phyloP scores from a whole-genome alignment of 2,113 vertebrate genomes.

The Canis aureus region DNA sequence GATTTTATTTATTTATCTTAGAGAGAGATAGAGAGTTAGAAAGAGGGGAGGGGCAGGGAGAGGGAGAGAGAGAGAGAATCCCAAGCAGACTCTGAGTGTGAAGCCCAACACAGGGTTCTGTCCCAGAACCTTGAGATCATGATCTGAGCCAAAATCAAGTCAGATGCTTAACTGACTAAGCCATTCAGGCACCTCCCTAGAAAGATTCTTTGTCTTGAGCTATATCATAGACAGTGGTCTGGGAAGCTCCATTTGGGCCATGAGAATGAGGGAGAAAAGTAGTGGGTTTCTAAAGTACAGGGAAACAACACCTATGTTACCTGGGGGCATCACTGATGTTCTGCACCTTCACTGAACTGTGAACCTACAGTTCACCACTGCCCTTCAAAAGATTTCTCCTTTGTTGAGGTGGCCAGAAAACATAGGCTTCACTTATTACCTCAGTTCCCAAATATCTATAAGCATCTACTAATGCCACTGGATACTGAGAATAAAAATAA shows the following conservation, averaged over 20 bases:
- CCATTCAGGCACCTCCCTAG: background rate
- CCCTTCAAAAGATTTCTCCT: background rate
- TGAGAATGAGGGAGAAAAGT: background rate
- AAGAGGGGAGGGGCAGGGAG: no score
- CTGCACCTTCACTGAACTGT: background rate
- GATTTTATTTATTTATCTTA: no score
- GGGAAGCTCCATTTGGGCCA: background rate
- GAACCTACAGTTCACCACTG: background rate
- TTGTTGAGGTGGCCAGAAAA: background rate
- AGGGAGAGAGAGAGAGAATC: no score
- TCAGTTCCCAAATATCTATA: conserved; percentile 1
- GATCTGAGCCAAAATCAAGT: background rate
- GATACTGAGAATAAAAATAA: conserved; percentile 54
- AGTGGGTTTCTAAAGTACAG: background rate
- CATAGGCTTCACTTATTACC: background rate
- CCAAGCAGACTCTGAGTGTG: no score
- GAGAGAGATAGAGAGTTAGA: no score
- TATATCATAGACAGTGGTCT: background rate
- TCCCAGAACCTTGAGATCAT: background rate
- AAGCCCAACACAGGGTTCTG: no score
- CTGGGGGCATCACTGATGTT: background rate
- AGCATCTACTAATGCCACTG: background rate
- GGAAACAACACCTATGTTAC: background rate
- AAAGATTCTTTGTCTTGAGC: background rate
- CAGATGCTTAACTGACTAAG: background rate